These are phyloP conservation scores for Pteropus alecto DNA, from an alignment of 2,113 vertebrate species.

Conservation along the genomic window DNA sequence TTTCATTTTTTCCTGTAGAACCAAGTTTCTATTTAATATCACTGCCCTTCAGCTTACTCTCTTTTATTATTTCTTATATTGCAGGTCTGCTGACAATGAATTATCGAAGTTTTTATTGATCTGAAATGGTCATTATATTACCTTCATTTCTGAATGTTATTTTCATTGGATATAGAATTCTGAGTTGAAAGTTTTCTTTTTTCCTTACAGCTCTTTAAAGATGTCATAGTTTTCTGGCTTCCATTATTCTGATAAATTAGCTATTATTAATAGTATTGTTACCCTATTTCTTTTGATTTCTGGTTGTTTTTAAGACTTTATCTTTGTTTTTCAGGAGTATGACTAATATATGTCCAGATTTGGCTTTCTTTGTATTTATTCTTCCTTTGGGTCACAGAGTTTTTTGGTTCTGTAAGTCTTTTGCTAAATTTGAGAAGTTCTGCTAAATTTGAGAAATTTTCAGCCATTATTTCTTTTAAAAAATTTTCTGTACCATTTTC, in stretches of 20 bases:
- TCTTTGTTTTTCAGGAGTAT: background rate
- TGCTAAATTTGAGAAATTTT: background rate
- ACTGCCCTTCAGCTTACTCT: background rate
- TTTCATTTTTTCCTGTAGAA: background rate
- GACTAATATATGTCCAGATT: background rate
- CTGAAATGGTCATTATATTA: background rate
- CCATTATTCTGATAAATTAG: background rate
- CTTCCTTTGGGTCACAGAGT: background rate
- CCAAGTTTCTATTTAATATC: background rate
- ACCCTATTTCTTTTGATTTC: background rate
- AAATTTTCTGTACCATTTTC: background rate
- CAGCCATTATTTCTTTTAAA: background rate
- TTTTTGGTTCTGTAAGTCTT: background rate
- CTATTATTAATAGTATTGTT: background rate
- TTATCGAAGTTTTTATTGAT: background rate
- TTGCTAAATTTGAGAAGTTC: no score
- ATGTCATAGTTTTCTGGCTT: background rate
- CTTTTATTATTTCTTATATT: background rate
- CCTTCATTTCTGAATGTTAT: background rate
- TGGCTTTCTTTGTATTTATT: background rate
- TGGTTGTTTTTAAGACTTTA: background rate
- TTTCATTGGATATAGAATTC: background rate
- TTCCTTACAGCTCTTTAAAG: background rate
- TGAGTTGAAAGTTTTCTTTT: background rate
- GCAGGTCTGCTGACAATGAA: background rate